phyloP scores from a whole-genome alignment of 37 sponge, comb jelly and placozoan genomes.

The Crambe crambe region DNA sequence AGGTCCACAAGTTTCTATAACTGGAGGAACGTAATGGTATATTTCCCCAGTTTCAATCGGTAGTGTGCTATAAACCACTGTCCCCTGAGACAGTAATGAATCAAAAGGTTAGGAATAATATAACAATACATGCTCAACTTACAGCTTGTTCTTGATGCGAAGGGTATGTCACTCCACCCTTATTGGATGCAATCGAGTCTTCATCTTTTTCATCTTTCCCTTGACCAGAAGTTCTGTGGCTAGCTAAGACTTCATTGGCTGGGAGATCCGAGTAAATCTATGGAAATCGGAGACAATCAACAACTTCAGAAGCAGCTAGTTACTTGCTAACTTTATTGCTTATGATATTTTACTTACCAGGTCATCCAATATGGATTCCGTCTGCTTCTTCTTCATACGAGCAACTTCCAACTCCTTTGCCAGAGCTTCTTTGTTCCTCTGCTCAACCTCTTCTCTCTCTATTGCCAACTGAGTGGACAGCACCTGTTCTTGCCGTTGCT shows the following conservation, averaged over 20 bases:
- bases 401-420: constrained; percentile 25
- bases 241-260: constrained; percentile 60
- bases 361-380: constrained; percentile 69
- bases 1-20: constrained; percentile 48
- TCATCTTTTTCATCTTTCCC: not conserved
- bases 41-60: constrained; percentile 30
- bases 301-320: too few relatives aligned
- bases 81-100: constrained; percentile 39
- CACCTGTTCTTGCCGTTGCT: constrained; percentile 41
- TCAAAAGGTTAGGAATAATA: too few relatives aligned
- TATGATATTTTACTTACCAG: constrained; percentile 29
- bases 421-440: constrained; percentile 35
- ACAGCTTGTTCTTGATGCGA: constrained; percentile 26
- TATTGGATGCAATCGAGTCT: not conserved
- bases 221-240: not conserved
- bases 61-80: constrained; percentile 49
- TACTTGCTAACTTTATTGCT: not conserved
- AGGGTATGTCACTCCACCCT: constrained; percentile 4
- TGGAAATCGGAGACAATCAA: not conserved
- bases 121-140: not conserved
- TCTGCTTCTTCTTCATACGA: constrained; percentile 54
- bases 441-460: constrained; percentile 46
- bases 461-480: constrained; percentile 21
- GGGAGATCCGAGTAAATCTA: constrained; percentile 50
- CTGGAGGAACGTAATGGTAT: constrained; percentile 50